These are phyloP conservation scores for Leptatherina wallacei DNA, from an alignment of 2,797 vertebrate genomes.

Conservation along the genomic window DNA sequence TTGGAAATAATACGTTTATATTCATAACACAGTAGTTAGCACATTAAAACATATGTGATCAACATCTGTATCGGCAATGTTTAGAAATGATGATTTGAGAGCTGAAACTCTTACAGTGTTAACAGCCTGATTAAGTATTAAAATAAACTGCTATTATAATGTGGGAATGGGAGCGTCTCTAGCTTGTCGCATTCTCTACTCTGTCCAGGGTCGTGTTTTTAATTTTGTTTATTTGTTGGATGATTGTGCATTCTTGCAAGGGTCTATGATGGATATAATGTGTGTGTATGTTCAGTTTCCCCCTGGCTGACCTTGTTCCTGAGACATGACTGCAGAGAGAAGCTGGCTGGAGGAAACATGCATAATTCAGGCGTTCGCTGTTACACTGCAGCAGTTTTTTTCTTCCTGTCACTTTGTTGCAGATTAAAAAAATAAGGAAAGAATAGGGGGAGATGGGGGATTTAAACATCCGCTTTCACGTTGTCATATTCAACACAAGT, in stretches of 20 bases:
- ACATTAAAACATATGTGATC: too few species aligned
- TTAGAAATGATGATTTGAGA: too few species aligned
- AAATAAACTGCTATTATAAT: conserved; percentile 16
- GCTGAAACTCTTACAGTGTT: not conserved
- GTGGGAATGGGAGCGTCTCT: not conserved
- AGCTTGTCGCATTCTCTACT: conserved; percentile 2
- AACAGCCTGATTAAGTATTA: conserved; percentile 7
- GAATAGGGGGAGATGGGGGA: conserved; percentile 28
- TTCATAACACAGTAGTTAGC: too few species aligned
- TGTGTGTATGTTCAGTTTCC: conserved; percentile 26
- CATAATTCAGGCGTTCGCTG: conserved; percentile 59
- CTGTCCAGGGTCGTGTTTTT: not conserved
- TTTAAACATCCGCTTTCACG: conserved; percentile 36
- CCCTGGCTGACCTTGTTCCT: conserved; percentile 50
- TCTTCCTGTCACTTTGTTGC: conserved; percentile 33
- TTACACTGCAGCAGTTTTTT: conserved; percentile 25
- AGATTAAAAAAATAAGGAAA: conserved; percentile 25
- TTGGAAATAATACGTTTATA: too few species aligned
- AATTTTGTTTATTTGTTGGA: too few species aligned
- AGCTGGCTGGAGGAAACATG: conserved; percentile 57
- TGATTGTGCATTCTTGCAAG: not conserved
- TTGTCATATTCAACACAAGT: conserved; percentile 27
- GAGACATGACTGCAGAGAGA: conserved; percentile 48
- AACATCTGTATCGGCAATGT: too few species aligned
- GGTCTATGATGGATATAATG: not conserved